Evolutionary conservation across 2,797 vertebrate species (phyloP).

Genomic region (Epinephelus awoara): DNA sequence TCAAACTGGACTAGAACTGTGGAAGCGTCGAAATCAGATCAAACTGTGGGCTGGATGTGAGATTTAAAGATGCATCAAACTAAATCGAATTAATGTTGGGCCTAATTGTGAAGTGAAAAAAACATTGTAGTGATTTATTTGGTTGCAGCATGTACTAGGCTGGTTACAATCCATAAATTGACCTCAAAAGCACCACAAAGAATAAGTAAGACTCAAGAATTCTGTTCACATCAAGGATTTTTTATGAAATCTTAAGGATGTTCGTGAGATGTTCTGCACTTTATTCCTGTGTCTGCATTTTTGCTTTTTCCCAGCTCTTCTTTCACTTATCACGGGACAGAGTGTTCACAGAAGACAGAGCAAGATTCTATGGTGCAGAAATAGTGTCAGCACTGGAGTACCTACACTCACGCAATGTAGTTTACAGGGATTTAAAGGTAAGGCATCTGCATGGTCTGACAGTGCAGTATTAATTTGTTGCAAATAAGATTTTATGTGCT

Average conservation of each 20-base stretch:
- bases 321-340: constrained; percentile 96
- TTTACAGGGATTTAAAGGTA: constrained; percentile 97
- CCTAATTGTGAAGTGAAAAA: too few relatives aligned
- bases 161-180: neutral
- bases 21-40: neutral
- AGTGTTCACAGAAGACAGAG: constrained; percentile 94
- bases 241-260: neutral
- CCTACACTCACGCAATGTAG: constrained; percentile 94
- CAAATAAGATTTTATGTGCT: neutral
- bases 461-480: neutral
- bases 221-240: neutral
- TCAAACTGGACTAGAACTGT: too few relatives aligned
- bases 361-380: constrained; percentile 95
- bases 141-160: neutral
- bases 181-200: too few relatives aligned
- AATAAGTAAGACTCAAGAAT: neutral
- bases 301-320: constrained; percentile 86
- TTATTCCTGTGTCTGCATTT: neutral
- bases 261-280: neutral
- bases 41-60: neutral
- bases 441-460: neutral
- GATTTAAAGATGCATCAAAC: neutral
- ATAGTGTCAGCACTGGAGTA: constrained; percentile 97
- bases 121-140: neutral
- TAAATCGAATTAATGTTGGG: too few relatives aligned